These are phyloP conservation scores for Ambastaia sidthimunki DNA, from an alignment of 2,797 vertebrate species.

Conservation along the genomic window DNA sequence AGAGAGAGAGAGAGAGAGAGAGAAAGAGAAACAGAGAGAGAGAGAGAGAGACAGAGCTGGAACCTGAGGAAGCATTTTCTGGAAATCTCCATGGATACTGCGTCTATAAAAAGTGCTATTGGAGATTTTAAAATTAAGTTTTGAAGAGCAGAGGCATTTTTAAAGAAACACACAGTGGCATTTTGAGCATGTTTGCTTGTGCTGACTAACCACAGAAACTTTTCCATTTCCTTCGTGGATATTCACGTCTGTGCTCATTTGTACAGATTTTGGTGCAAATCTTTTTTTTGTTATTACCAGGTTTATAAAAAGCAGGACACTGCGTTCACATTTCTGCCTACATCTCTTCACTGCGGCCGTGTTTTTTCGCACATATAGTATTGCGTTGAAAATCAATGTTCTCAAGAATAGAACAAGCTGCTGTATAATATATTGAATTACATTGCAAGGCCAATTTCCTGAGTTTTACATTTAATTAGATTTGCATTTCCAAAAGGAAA, in stretches of 20 bases:
- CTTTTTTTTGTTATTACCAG: background rate
- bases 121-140: constrained; percentile 46
- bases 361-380: constrained; percentile 28
- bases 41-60: constrained; percentile 12
- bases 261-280: background rate
- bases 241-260: background rate
- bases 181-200: background rate
- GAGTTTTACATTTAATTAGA: constrained; percentile 40
- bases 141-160: constrained; percentile 25
- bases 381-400: constrained; percentile 15
- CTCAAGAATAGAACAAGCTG: constrained; percentile 48
- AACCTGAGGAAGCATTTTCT: constrained; percentile 4
- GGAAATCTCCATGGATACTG: constrained; percentile 53
- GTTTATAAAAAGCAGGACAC: background rate
- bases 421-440: constrained; percentile 45
- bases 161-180: constrained; percentile 16
- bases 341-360: constrained; percentile 47
- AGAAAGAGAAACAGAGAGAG: constrained; percentile 3
- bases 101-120: constrained; percentile 12
- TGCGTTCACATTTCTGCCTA: constrained; percentile 6
- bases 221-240: constrained; percentile 1
- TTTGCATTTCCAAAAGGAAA: background rate
- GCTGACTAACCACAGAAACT: background rate
- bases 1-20: background rate
- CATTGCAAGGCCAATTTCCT: constrained; percentile 30